Conservation (phyloP, 2,888 invertebrate genomes). For the Hypsopygia costalis region DNA sequence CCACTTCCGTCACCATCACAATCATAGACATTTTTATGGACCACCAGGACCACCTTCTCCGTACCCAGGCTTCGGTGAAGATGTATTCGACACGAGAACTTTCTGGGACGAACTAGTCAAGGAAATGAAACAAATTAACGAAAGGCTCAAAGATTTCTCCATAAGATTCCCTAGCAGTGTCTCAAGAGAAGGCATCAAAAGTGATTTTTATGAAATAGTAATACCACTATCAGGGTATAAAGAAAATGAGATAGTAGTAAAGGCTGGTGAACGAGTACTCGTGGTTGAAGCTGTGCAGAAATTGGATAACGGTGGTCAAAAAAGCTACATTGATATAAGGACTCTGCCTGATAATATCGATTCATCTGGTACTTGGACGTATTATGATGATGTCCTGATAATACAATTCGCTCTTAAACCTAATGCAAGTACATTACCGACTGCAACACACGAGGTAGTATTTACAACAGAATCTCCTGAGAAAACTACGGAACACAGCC, state of each 20-base stretch:
- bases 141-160: conserved; percentile 38
- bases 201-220: conserved; percentile 47
- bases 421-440: conserved; percentile 10
- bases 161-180: conserved; percentile 37
- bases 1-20: conserved; percentile 18
- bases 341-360: conserved; percentile 44
- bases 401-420: conserved; percentile 47
- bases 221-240: conserved; percentile 46
- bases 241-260: conserved; percentile 59
- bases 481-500: conserved; percentile 20
- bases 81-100: conserved; percentile 47
- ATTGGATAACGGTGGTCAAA: conserved; percentile 21
- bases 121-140: conserved; percentile 45
- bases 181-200: conserved; percentile 35
- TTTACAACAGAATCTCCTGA: background rate
- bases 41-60: conserved; percentile 11
- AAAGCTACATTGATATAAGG: conserved; percentile 44
- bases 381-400: conserved; percentile 37
- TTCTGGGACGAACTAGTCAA: conserved; percentile 49
- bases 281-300: conserved; percentile 58
- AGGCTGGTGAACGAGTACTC: conserved; percentile 50
- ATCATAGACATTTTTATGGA: conserved; percentile 15
- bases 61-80: conserved; percentile 26
- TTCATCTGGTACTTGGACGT: conserved; percentile 53
- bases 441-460: conserved; percentile 3